Percentiles rank a stretch among this genome's conserved stretches.
Evolutionary conservation across 2,888 invertebrate species (phyloP).

Genomic region (Andrena chrysosceles): DNA sequence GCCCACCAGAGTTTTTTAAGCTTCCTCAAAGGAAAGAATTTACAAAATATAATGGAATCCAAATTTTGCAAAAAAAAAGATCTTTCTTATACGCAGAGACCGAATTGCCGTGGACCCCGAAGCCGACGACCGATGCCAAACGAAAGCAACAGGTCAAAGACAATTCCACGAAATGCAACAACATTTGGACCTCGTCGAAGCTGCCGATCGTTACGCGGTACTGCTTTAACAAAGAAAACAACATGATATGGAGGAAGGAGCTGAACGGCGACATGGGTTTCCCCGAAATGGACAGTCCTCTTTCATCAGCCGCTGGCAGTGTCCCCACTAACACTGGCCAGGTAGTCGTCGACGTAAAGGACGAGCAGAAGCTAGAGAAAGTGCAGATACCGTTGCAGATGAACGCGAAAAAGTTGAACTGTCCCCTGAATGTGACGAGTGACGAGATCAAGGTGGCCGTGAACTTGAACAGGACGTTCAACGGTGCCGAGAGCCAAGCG

Average conservation of each 20-base stretch:
- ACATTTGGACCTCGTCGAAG: slow-evolving; percentile 78
- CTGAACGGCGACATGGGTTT: neutral
- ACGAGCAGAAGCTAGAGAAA: slow-evolving; percentile 26
- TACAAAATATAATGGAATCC: too few relatives aligned
- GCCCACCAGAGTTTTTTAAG: too few relatives aligned
- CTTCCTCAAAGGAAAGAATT: too few relatives aligned
- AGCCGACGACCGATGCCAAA: slow-evolving; percentile 56
- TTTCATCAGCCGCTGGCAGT: neutral
- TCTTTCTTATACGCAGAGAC: slow-evolving; percentile 42
- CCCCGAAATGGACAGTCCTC: neutral
- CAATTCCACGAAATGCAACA: slow-evolving; percentile 67
- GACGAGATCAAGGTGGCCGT: slow-evolving; percentile 34
- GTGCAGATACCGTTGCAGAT: slow-evolving; percentile 26
- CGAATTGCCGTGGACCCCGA: slow-evolving; percentile 65
- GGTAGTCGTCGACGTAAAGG: neutral
- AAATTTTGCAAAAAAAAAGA: neutral
- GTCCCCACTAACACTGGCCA: neutral
- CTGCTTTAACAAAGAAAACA: slow-evolving; percentile 71
- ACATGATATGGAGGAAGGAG: slow-evolving; percentile 53
- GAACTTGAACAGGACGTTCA: slow-evolving; percentile 38
- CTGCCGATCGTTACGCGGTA: slow-evolving; percentile 81
- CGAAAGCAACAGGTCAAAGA: slow-evolving; percentile 73
- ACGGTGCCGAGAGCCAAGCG: slow-evolving; percentile 41
- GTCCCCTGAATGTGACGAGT: slow-evolving; percentile 22
- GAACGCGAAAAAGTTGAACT: slow-evolving; percentile 16